Conservation (phyloP, 2,888 invertebrate species). For the Pyralis farinalis region DNA sequence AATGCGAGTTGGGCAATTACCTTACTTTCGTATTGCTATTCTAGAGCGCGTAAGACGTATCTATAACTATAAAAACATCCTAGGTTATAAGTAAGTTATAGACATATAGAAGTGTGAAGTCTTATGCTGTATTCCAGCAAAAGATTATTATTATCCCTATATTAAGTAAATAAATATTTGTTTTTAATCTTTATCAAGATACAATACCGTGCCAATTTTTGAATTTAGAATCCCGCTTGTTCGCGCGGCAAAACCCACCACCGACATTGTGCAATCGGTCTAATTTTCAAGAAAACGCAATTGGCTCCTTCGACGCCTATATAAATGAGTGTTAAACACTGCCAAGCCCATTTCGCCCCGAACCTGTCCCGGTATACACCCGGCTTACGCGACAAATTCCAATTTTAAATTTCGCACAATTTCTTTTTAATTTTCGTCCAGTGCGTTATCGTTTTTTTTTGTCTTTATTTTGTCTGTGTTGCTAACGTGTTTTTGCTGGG, state of each 20-base stretch:
- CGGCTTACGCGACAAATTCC: background rate
- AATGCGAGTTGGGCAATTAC: too few relatives aligned
- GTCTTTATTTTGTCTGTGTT: conserved; percentile 16
- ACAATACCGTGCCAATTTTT: too few relatives aligned
- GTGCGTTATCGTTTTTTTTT: conserved; percentile 20
- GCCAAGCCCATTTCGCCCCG: conserved; percentile 48
- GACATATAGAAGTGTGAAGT: too few relatives aligned
- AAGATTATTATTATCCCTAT: too few relatives aligned
- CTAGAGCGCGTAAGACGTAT: too few relatives aligned
- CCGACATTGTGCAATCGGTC: background rate
- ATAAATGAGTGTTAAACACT: conserved; percentile 44
- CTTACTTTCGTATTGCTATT: too few relatives aligned
- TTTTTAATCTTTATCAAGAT: too few relatives aligned
- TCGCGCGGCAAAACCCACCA: background rate
- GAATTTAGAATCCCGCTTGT: background rate
- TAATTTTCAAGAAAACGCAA: conserved; percentile 16
- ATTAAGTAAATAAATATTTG: too few relatives aligned
- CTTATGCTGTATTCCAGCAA: too few relatives aligned
- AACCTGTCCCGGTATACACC: conserved; percentile 23
- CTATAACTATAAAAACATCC: too few relatives aligned
- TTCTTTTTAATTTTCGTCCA: conserved; percentile 14
- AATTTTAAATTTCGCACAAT: background rate
- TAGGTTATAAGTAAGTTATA: too few relatives aligned
- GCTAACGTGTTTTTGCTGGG: conserved; percentile 20
- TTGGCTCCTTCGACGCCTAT: conserved; percentile 26